A percentile compares a stretch with the other conserved stretches of the same genome.
Conservation (phyloP, 2,888 invertebrate species). For the Leptogaster cylindrica region DNA sequence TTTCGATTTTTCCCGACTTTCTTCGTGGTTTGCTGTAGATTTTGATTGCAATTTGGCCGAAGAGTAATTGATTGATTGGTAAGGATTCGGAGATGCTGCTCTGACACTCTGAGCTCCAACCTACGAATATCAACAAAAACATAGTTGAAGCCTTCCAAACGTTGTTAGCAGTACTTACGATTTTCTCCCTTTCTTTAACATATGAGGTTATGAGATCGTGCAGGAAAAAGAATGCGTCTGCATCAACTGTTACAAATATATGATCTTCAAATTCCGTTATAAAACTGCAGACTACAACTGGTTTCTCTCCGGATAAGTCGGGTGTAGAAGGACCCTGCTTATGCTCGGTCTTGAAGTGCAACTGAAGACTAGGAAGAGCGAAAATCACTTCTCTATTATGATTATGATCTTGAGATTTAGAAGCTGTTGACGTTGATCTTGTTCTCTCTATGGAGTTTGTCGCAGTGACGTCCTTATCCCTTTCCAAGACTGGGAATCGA, state of each 20-base stretch:
- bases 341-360: slow-evolving; percentile 93
- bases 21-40: slow-evolving; percentile 56
- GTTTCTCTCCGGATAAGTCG: slow-evolving; percentile 75
- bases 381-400: slow-evolving; percentile 96
- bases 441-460: slow-evolving; percentile 66
- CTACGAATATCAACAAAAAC: slow-evolving; percentile 51
- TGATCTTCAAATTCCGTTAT: slow-evolving; percentile 99
- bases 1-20: slow-evolving; percentile 53
- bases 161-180: slow-evolving; percentile 64
- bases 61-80: slow-evolving; percentile 51
- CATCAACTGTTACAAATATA: slow-evolving; percentile 97
- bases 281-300: slow-evolving; percentile 93
- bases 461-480: slow-evolving; percentile 69
- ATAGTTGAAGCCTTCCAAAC: not conserved
- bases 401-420: slow-evolving; percentile 76
- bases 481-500: slow-evolving; percentile 86
- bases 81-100: slow-evolving; percentile 61
- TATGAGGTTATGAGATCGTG: slow-evolving; percentile 97
- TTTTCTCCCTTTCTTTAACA: slow-evolving; percentile 88
- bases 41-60: slow-evolving; percentile 53
- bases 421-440: slow-evolving; percentile 63
- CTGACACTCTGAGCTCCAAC: slow-evolving; percentile 58
- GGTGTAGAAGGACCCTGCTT: slow-evolving; percentile 78
- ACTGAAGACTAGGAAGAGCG: slow-evolving; percentile 89
- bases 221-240: slow-evolving; percentile 96